Percentiles rank a stretch among this genome's conserved stretches.
phyloP scores from a whole-genome alignment of 2,888 invertebrate genomes.

The Erpobdella octoculata region DNA sequence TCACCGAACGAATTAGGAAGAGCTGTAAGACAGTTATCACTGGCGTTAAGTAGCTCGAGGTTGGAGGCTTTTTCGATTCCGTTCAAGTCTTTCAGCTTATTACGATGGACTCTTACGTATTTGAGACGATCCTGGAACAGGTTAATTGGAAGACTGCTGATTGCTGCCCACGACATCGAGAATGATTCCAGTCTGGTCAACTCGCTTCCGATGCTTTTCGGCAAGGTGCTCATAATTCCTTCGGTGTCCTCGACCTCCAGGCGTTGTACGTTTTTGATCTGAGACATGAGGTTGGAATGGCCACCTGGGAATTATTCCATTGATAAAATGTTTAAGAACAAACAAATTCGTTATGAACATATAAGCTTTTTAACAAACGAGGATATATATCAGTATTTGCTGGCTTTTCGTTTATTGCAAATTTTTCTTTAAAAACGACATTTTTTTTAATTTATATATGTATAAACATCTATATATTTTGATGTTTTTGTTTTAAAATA shows the following conservation, averaged over 20 bases:
- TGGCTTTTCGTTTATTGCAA: no score
- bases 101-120: slow-evolving; percentile 20
- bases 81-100: slow-evolving; percentile 11
- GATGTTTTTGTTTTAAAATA: no score
- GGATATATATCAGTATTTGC: no score
- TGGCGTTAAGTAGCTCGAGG: slow-evolving; percentile 17
- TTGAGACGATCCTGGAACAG: slow-evolving; percentile 18
- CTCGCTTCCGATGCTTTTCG: slow-evolving; percentile 7
- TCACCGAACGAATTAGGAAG: slow-evolving; percentile 10
- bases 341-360: no score
- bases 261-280: slow-evolving; percentile 16
- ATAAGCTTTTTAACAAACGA: no score
- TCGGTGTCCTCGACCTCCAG: slow-evolving; percentile 28
- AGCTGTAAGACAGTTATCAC: slow-evolving; percentile 12
- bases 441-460: no score
- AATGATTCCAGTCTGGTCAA: slow-evolving; percentile 16
- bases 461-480: no score
- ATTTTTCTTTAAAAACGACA: no score
- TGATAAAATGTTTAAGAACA: no score
- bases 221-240: slow-evolving; percentile 19
- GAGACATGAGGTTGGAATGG: no score
- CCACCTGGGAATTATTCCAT: no score
- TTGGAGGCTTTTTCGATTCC: slow-evolving; percentile 25
- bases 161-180: slow-evolving; percentile 20
- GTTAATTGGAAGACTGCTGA: slow-evolving; percentile 16